Evolutionary conservation across 2,113 vertebrate genomes (phyloP).

Genomic region (Aphyosemion australe): DNA sequence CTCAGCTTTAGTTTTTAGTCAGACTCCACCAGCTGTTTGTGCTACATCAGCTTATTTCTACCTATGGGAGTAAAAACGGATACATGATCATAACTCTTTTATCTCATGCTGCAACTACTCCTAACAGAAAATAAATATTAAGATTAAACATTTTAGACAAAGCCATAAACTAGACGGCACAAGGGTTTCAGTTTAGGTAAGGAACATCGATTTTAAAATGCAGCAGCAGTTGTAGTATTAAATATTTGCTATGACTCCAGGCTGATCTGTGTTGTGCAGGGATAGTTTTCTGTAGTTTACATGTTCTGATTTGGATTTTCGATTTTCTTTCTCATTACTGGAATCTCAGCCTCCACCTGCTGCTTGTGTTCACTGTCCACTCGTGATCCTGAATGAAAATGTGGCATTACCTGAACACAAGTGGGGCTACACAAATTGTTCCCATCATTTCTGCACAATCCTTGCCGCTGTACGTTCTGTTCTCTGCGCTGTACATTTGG

Average conservation of each 20-base stretch:
- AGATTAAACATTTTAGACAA: no score
- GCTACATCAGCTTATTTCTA: no score
- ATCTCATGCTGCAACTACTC: no score
- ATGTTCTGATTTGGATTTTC: not conserved
- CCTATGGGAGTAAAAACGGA: no score
- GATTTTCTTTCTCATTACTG: not conserved
- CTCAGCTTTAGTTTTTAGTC: no score
- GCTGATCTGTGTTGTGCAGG: not conserved
- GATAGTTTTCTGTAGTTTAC: not conserved
- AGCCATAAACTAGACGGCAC: no score
- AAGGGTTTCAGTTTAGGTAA: not conserved
- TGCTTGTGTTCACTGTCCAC: not conserved
- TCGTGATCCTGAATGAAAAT: conserved; percentile 7
- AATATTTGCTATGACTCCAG: not conserved
- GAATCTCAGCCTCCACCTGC: not conserved
- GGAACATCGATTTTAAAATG: not conserved
- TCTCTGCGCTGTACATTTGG: conserved; percentile 23
- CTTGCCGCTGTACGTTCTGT: conserved; percentile 11
- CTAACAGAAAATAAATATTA: no score
- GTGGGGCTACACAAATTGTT: conserved; percentile 18
- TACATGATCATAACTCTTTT: no score
- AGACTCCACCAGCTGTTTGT: no score
- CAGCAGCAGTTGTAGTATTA: not conserved
- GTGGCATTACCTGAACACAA: conserved; percentile 6
- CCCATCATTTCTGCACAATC: conserved; percentile 15